Conservation (phyloP, 2,888 invertebrate genomes). For the Eristalinus sepulchralis region DNA sequence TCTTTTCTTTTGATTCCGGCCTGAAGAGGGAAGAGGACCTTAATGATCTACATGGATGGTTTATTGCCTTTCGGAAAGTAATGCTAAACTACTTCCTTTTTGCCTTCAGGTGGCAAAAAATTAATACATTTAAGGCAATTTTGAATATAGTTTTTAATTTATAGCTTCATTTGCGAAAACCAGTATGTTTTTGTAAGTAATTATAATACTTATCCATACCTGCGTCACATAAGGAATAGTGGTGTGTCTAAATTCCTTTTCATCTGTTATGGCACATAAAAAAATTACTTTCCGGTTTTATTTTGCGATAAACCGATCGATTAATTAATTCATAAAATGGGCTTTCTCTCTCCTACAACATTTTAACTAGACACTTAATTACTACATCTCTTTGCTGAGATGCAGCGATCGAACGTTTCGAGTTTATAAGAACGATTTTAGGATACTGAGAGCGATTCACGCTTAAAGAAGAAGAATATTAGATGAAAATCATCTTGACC, state of each 20-base stretch:
- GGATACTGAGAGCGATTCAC: no score
- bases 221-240: conserved; percentile 74
- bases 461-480: no score
- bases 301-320: background rate
- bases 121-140: conserved; percentile 42
- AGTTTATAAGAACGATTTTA: background rate
- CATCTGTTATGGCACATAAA: no score
- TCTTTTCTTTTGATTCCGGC: conserved; percentile 72
- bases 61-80: conserved; percentile 17
- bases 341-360: background rate
- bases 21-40: conserved; percentile 76
- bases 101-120: conserved; percentile 71
- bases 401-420: background rate
- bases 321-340: background rate
- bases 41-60: conserved; percentile 79
- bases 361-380: background rate
- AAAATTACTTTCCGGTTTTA: no score
- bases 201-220: conserved; percentile 74
- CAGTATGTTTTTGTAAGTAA: conserved; percentile 75
- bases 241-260: no score
- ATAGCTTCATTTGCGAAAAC: conserved; percentile 36
- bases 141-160: conserved; percentile 6
- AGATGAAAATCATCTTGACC: background rate
- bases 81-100: conserved; percentile 11
- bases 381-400: background rate